Percentiles rank a stretch among this genome's conserved stretches.
phyloP scores from a whole-genome alignment of 92 coral and sea anemone species.

The Blastomussa wellsi region DNA sequence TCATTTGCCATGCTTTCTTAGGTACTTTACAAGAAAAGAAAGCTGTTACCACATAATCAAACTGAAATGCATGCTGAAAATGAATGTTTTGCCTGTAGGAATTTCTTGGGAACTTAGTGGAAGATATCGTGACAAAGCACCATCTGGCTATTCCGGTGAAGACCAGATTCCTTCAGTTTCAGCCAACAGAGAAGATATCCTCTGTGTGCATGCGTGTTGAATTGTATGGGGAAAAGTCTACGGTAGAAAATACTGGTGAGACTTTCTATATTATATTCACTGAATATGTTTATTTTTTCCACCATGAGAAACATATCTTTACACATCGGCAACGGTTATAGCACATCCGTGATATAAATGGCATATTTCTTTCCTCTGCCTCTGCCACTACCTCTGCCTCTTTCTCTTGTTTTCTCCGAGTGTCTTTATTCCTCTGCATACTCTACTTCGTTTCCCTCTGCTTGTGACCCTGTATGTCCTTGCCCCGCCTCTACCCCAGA shows the following conservation, averaged over 20 bases:
- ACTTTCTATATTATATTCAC: background rate
- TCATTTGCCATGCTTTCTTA: background rate
- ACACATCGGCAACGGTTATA: background rate
- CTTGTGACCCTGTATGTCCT: no score
- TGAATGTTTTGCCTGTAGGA: background rate
- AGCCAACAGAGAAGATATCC: background rate
- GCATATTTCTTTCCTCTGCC: no score
- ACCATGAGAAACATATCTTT: no score
- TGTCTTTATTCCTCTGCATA: no score
- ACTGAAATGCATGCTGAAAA: background rate
- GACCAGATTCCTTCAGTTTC: conserved; percentile 11
- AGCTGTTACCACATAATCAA: no score
- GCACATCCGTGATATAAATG: no score
- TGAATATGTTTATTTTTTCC: no score
- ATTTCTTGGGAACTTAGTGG: conserved; percentile 32
- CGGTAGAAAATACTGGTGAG: conserved; percentile 27
- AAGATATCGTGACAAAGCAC: conserved; percentile 12
- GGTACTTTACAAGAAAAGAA: background rate
- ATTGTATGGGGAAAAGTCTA: conserved; percentile 22
- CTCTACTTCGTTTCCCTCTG: background rate
- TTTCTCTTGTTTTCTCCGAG: background rate
- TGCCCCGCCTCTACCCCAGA: no score
- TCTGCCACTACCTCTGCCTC: background rate
- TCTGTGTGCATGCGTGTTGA: conserved; percentile 35
- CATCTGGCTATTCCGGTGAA: conserved; percentile 27